These are phyloP conservation scores for Rhodinocichla rosea DNA, from an alignment of 2,113 vertebrate genomes.

Conservation along the genomic window DNA sequence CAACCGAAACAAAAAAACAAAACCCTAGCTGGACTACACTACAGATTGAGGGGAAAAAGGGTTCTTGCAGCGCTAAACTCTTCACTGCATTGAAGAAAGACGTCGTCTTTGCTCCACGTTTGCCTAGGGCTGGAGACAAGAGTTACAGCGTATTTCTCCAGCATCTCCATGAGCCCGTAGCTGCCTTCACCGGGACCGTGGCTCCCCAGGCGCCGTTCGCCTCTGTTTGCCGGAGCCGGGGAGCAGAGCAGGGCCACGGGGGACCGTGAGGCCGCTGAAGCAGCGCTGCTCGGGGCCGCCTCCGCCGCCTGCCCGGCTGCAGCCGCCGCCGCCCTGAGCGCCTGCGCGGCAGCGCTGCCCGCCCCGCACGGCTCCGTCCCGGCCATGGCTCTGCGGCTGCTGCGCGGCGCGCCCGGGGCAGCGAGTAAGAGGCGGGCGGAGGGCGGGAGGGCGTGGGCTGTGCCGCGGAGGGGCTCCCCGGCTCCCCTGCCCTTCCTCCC, in stretches of 20 bases:
- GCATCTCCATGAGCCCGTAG: background rate
- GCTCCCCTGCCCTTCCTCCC: background rate
- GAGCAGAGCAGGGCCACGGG: fast-evolving
- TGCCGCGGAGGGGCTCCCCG: background rate
- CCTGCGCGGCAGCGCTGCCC: background rate
- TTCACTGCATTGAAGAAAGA: background rate
- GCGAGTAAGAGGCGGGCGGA: background rate
- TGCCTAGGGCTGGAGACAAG: background rate
- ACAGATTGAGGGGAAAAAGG: fast-evolving
- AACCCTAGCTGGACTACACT: background rate
- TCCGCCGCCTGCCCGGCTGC: background rate
- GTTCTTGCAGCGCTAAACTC: background rate
- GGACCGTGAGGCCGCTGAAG: fast-evolving
- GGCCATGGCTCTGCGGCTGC: background rate
- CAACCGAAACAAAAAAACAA: background rate
- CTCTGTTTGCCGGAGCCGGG: background rate
- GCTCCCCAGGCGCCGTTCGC: background rate
- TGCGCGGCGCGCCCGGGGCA: background rate
- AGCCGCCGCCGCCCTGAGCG: background rate
- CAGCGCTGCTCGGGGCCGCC: fast-evolving
- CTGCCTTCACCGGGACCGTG: background rate
- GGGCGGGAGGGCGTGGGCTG: background rate
- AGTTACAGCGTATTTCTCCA: background rate
- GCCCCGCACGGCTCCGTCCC: background rate
- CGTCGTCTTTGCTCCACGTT: background rate